Evolutionary conservation across 2,888 invertebrate species (phyloP).

Genomic region (Azorinus chamasolen): DNA sequence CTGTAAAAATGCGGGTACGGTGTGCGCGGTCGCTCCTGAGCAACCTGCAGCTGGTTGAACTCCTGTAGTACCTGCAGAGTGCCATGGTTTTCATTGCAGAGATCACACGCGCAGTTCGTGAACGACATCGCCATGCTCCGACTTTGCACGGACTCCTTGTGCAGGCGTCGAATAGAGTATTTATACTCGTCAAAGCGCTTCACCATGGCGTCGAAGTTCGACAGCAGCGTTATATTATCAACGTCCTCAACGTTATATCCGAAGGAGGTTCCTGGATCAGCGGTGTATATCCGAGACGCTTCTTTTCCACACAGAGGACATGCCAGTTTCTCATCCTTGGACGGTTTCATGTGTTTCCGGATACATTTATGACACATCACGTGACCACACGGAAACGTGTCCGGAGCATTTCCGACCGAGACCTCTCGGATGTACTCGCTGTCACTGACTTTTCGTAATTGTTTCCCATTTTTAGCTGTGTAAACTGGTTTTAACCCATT

Average conservation of each 20-base stretch:
- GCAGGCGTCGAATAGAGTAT: slow-evolving; percentile 72
- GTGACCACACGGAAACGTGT: slow-evolving; percentile 83
- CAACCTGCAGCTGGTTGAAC: slow-evolving; percentile 74
- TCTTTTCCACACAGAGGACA: slow-evolving; percentile 68
- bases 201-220: slow-evolving; percentile 80
- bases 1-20: slow-evolving; percentile 75
- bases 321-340: slow-evolving; percentile 46
- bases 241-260: slow-evolving; percentile 58
- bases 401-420: slow-evolving; percentile 79
- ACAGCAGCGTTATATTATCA: slow-evolving; percentile 75
- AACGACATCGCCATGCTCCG: slow-evolving; percentile 81
- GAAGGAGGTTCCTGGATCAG: slow-evolving; percentile 51
- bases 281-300: slow-evolving; percentile 52
- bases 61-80: slow-evolving; percentile 82
- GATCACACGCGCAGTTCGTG: slow-evolving; percentile 78
- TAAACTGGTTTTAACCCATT: slow-evolving; percentile 59
- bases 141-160: slow-evolving; percentile 77
- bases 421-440: slow-evolving; percentile 76
- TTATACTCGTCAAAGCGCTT: slow-evolving; percentile 78
- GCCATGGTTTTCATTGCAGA: slow-evolving; percentile 80
- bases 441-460: slow-evolving; percentile 62
- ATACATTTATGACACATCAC: slow-evolving; percentile 81
- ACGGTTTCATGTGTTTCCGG: slow-evolving; percentile 69
- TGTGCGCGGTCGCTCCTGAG: slow-evolving; percentile 71
- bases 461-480: slow-evolving; percentile 25